Evolutionary conservation across 2,888 invertebrate species (phyloP).

Genomic region (Gymnosoma rotundatum): DNA sequence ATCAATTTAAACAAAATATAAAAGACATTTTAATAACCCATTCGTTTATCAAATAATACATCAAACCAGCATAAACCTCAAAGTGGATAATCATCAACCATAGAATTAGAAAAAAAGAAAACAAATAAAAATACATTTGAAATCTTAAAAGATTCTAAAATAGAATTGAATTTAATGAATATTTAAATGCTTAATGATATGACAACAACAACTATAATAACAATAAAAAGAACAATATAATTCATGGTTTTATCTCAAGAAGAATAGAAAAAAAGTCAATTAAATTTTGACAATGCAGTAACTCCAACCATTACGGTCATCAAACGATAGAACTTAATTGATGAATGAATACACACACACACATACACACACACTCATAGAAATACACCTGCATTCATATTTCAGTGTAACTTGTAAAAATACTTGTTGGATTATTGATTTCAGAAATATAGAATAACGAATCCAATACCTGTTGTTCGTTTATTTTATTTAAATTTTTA

Average conservation of each 20-base stretch:
- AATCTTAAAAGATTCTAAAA: slow-evolving; percentile 17
- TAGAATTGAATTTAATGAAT: slow-evolving; percentile 3
- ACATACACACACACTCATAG: neutral
- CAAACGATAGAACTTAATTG: slow-evolving; percentile 16
- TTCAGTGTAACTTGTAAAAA: neutral
- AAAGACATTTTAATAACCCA: slow-evolving; percentile 36
- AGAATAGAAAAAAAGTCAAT: neutral
- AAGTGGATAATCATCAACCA: neutral
- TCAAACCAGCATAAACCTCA: neutral
- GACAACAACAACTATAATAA: slow-evolving; percentile 24
- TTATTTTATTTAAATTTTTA: slow-evolving; percentile 29
- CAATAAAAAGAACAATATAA: slow-evolving; percentile 14
- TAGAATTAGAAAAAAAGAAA: no score
- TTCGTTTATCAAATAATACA: neutral
- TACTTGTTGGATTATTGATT: slow-evolving; percentile 38
- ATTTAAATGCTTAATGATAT: slow-evolving; percentile 16
- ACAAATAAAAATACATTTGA: slow-evolving; percentile 10
- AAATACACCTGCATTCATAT: neutral
- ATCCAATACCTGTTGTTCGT: slow-evolving; percentile 42
- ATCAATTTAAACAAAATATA: slow-evolving; percentile 12
- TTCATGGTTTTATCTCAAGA: no score
- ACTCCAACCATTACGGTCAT: slow-evolving; percentile 20
- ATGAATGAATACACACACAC: slow-evolving; percentile 13
- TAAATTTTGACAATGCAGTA: slow-evolving; percentile 6
- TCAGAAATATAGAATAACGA: slow-evolving; percentile 33